Base-by-base conservation (phyloP, 2,113 vertebrate genomes). In the Platycercus adscitus region DNA sequence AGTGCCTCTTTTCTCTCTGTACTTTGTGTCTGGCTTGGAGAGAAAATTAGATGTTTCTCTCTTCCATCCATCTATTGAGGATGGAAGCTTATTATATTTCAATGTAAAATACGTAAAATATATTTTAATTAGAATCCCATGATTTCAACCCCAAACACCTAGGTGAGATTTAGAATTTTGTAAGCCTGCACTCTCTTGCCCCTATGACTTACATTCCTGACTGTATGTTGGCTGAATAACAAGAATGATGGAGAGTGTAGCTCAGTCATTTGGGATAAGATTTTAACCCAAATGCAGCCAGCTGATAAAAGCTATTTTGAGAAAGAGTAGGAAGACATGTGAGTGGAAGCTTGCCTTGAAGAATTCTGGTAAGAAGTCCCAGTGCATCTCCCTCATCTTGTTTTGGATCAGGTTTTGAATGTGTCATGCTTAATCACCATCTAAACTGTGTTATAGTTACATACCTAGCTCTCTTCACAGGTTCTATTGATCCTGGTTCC, bases 41-140 rank as follows among this genome's bases (percentile, higher is more conserved):
- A 82, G 61, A 88, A 95, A 88, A 87, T 84, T 31, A 88, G 39
- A 82, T 43, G 5, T 87, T 94, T 94, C 21, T 58, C 56, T 58
- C 56, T 24, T 58, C 33, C 21, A 35, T 35, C 18, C 13, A 15
- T 43, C 12, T 71, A 64, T 18, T 89, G 23, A 69, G 52, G 16
- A 47, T 43, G 23, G 15, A 78, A 91, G 7, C 11, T 78, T 81
- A 68, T 28, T 31, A 66, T 49, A 81, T 88, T 61, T n/a, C 41
- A 60, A 50, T 60, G 20, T 31, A 78, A 71, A 88, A 60, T 56
- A 23, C 2, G 13, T 61, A 6, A 92, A 81, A 68, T 52, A 17
- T 35, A 68, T 75, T 91, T 84, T 81, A 89, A 89, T 68, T 9
- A 60, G 19, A 75, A 85, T 81, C 29, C 24, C 33, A 35, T 91